Evolutionary conservation across 2,113 vertebrate species (phyloP), one percentile per base, ranked within the genome.

Genomic region (Lucifuga dentata): DNA sequence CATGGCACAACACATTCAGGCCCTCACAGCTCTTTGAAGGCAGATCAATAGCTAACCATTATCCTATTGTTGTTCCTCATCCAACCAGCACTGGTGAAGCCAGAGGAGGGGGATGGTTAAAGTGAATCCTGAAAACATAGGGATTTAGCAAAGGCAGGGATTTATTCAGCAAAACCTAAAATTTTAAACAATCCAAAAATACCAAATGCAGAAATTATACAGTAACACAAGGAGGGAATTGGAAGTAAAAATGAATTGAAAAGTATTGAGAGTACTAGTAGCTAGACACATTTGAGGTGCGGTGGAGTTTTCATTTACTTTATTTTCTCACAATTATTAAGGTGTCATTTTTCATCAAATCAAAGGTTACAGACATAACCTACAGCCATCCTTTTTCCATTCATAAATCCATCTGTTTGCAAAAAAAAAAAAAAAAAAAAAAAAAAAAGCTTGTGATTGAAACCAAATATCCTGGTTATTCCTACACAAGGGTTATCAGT

Each of bases 1-100:
- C 89, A 91, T 71, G 90, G 87, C 87, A 88, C 90, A 90, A 88
- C 86, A 85, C 80, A 75, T 84, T 88, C 82, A 81, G 81, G 83
- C 83, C 81, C 86, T 86, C 80, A 23, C 88, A 85, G 85, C 82
- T 87, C 88, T 89, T 80, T 85, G 86, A 89, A 85, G 86, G 83
- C 78, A 72, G 86, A 90, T 90, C 91, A 88, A 92, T 89, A 90
- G 68, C 68, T 58, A 85, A 86, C 86, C 84, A 88, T 92, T 89
- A 89, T 88, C 86, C 83, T 83, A 90, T 88, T 90, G 87, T 90
- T 90, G 88, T 85, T 89, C 83, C 78, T 89, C 86, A 80, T 84
- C 81, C 80, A 84, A 86, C 86, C 82, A 86, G 84, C 75, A 63
- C 86, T 56, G 76, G 77, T 73, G 79, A 76, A 77, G 85, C 81